Conservation (phyloP, 2,888 invertebrate species). For the Drosophila tanythrix region DNA sequence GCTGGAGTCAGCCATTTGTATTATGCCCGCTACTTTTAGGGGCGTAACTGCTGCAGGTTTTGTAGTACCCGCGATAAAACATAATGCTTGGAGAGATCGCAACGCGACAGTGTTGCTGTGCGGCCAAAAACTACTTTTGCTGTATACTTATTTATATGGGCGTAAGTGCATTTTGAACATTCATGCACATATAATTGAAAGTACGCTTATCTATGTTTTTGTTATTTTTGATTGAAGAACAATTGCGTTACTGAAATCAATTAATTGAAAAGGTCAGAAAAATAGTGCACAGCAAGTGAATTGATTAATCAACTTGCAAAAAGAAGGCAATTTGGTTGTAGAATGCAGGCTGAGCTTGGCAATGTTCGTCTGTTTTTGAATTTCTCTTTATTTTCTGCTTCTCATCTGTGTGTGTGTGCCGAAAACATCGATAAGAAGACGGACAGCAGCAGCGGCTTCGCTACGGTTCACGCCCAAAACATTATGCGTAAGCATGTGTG, state of each 20-base stretch:
- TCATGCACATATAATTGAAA: neutral
- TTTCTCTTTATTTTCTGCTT: slow-evolving; percentile 29
- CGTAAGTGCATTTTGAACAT: neutral
- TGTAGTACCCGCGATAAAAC: neutral
- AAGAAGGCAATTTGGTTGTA: slow-evolving; percentile 1
- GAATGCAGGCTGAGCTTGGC: slow-evolving; percentile 14
- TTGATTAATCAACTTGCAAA: slow-evolving; percentile 59
- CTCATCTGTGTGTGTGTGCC: slow-evolving; percentile 8
- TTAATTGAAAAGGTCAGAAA: slow-evolving; percentile 61
- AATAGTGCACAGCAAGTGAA: slow-evolving; percentile 38
- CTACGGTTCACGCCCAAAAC: slow-evolving; percentile 68
- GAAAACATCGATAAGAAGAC: slow-evolving; percentile 67
- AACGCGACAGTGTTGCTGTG: neutral
- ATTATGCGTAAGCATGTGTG: slow-evolving; percentile 34
- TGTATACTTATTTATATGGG: neutral
- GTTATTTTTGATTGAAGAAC: slow-evolving; percentile 28
- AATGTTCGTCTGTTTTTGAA: slow-evolving; percentile 32
- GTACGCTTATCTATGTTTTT: neutral
- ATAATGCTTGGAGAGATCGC: neutral
- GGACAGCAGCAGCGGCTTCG: slow-evolving; percentile 35
- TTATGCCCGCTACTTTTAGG: slow-evolving; percentile 2
- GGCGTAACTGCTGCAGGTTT: slow-evolving; percentile 10
- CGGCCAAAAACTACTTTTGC: neutral
- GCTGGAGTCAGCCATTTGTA: slow-evolving; percentile 18
- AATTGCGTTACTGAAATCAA: slow-evolving; percentile 21